Conservation (phyloP, 2,797 vertebrate genomes). For the Anguilla obscura region DNA sequence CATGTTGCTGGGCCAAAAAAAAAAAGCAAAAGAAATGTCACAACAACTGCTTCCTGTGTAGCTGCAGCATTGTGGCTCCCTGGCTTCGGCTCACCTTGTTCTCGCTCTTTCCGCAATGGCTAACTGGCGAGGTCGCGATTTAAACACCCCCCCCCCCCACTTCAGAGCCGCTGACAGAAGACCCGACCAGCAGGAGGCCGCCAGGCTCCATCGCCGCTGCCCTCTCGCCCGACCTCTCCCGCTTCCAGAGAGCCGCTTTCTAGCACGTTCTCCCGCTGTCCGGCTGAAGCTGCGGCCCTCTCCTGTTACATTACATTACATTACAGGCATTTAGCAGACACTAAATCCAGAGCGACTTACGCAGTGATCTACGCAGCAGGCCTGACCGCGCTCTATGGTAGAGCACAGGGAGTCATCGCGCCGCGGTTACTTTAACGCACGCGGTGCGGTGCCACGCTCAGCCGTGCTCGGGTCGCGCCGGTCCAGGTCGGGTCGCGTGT, state of each 20-base stretch:
- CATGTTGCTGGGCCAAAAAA: too few relatives aligned
- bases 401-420: not conserved
- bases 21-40: not conserved
- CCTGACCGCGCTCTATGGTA: not conserved
- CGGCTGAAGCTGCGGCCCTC: not conserved
- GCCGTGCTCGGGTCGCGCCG: not conserved
- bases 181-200: not conserved
- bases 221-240: not conserved
- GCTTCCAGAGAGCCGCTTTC: not conserved
- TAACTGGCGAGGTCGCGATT: not conserved
- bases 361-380: too few relatives aligned
- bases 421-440: not conserved
- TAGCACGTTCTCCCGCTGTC: not conserved
- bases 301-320: too few relatives aligned
- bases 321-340: too few relatives aligned
- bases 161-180: not conserved
- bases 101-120: not conserved
- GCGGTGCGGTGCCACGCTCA: not conserved
- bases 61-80: not conserved
- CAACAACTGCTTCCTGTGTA: not conserved
- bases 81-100: not conserved
- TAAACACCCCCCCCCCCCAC: not conserved
- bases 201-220: not conserved
- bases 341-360: too few relatives aligned
- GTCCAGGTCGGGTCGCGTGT: not conserved